These are phyloP conservation scores for Xylophagus ater DNA, from an alignment of 2,888 invertebrate species.

Conservation along the genomic window DNA sequence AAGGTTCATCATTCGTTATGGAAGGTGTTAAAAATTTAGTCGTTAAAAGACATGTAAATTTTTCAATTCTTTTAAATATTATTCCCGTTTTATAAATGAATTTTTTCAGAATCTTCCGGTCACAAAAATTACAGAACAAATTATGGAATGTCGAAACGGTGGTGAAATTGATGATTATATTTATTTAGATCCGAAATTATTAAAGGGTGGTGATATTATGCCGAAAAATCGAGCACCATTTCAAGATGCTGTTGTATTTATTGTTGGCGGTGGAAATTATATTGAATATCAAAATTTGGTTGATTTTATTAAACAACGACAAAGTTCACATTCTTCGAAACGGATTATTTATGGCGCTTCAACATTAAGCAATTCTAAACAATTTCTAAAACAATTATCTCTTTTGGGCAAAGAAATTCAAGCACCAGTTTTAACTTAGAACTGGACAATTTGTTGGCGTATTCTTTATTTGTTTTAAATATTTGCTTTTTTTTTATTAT, in stretches of 20 bases:
- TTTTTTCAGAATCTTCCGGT: constrained; percentile 77
- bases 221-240: constrained; percentile 58
- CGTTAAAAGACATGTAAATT: constrained; percentile 87
- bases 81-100: background rate
- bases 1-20: constrained; percentile 98
- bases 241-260: constrained; percentile 80
- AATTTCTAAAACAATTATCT: constrained; percentile 87
- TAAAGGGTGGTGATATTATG: constrained; percentile 57
- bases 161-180: constrained; percentile 77
- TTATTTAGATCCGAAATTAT: constrained; percentile 91
- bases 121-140: constrained; percentile 80
- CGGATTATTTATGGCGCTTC: constrained; percentile 92
- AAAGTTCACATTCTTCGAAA: constrained; percentile 55
- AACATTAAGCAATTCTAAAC: constrained; percentile 84
- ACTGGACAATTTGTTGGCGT: constrained; percentile 8
- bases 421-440: constrained; percentile 33
- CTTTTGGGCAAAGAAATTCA: constrained; percentile 61
- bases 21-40: constrained; percentile 99
- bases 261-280: constrained; percentile 93
- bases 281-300: constrained; percentile 98
- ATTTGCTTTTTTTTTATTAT: no score
- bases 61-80: background rate
- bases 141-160: constrained; percentile 70
- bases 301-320: constrained; percentile 85
- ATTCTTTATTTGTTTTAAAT: constrained; percentile 7